Evolutionary conservation across 2,888 invertebrate species (phyloP), one percentile per base, ranked within the genome.

Genomic region (Aromia moschata): DNA sequence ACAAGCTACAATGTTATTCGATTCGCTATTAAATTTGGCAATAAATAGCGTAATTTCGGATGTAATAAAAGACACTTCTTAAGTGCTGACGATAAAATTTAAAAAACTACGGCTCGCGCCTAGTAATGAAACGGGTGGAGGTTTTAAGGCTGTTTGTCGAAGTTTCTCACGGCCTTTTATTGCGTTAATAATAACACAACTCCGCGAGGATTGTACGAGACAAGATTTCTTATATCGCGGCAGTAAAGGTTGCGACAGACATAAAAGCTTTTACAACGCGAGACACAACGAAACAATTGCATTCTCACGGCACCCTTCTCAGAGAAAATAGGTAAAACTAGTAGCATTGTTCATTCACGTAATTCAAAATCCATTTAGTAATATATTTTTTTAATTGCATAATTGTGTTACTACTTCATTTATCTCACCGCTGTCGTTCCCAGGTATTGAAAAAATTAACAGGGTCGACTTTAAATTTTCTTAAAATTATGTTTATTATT

Each of bases 1-100:
- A 52, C 30, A 31, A 16, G 10, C 52, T 52, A 52, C 52, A 52
- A 52, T 52, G 52, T 52, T 31, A 30, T 30, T 52, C 41, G 41
- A 52, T 40, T 31, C 25, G 52, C 52, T 52, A 52, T 52, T 41
- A 52, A 52, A 52, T 52, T 52, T 52, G 31, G 41, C 30, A 52
- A 52, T 52, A 52, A 52, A 52, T 52, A 52, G 52, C 16, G 52
- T 31, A 41, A 52, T 52, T 52, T 52, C 31, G 40, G 15, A 41
- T 41, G 52, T 41, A 52, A 52, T 52, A 52, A 52, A 52, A 52
- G 52, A 41, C 52, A 52, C 52, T 25, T 41, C 18, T 40, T 41
- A 52, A 52, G 41, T 17, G 18, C 31, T 31, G 41, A n/a, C 41
- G 40, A 52, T 52, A 52, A 52, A 52, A 52, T 52, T 17, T 40